phyloP scores from a whole-genome alignment of 2,888 invertebrate genomes.

The Synergus japonicus region DNA sequence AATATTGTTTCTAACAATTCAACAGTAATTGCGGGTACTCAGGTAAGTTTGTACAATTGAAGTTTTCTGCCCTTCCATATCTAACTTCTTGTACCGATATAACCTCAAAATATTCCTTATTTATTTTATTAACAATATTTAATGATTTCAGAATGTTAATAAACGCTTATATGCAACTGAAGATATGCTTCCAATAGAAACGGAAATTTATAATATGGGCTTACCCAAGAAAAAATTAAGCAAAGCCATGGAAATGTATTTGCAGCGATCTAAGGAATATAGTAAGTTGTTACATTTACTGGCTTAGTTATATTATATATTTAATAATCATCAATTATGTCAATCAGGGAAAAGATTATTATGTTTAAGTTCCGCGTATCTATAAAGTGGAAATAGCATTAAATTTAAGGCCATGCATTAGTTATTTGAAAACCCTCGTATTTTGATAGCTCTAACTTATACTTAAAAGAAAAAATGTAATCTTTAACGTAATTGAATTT shows the following conservation, averaged over 20 bases:
- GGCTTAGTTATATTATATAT: too few species aligned
- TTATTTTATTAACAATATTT: neutral
- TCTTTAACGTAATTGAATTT: too few species aligned
- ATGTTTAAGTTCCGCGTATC: neutral
- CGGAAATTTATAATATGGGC: neutral
- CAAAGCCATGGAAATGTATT: constrained; percentile 93
- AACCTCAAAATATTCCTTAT: constrained; percentile 19
- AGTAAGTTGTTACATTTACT: constrained; percentile 74
- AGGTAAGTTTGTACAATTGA: neutral
- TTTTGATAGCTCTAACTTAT: too few species aligned
- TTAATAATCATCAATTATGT: neutral
- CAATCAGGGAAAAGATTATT: neutral
- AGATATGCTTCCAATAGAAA: neutral
- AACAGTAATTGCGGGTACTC: neutral
- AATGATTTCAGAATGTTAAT: constrained; percentile 11
- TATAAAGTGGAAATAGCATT: too few species aligned
- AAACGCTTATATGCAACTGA: constrained; percentile 14
- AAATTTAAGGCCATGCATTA: too few species aligned
- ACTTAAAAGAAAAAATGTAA: too few species aligned
- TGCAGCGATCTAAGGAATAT: constrained; percentile 89
- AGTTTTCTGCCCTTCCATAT: neutral
- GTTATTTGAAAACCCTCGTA: too few species aligned
- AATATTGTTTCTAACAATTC: neutral
- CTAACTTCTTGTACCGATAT: neutral
- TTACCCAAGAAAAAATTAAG: constrained; percentile 81